A percentile compares a stretch with the other conserved stretches of the same genome.
Conservation (phyloP, 1,140 invertebrate species). For the Leptopilina boulardi region DNA sequence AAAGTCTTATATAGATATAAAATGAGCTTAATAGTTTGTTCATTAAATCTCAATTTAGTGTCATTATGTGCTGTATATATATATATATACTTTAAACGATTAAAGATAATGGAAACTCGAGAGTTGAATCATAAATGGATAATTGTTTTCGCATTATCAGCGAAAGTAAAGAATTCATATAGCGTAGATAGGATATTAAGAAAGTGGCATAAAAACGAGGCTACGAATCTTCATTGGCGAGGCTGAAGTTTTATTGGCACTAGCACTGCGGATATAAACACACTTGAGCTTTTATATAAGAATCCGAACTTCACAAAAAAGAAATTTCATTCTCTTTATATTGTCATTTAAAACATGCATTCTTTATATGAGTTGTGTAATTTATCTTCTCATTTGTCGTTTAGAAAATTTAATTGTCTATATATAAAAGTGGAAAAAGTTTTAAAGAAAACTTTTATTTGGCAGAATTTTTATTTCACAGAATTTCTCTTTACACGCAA, state of each 20-base stretch:
- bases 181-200: neutral
- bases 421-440: too few species aligned
- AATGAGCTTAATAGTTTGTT: neutral
- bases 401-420: too few species aligned
- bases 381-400: too few species aligned
- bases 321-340: too few species aligned
- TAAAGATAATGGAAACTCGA: neutral
- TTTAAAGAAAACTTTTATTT: too few species aligned
- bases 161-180: neutral
- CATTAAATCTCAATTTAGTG: neutral
- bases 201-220: neutral
- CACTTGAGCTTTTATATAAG: neutral
- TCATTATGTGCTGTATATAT: neutral
- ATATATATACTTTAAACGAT: slow-evolving; percentile 5
- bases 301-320: neutral
- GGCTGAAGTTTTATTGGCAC: slow-evolving; percentile 4
- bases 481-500: too few species aligned
- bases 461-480: too few species aligned
- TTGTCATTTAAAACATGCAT: too few species aligned
- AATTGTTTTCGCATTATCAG: slow-evolving; percentile 1
- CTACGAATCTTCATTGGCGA: neutral
- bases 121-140: neutral
- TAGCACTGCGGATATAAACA: neutral
- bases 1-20: too few species aligned
- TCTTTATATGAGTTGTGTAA: too few species aligned